These are phyloP conservation scores for Cyprinodon diabolis DNA, from an alignment of 2,797 vertebrate species.

Conservation along the genomic window DNA sequence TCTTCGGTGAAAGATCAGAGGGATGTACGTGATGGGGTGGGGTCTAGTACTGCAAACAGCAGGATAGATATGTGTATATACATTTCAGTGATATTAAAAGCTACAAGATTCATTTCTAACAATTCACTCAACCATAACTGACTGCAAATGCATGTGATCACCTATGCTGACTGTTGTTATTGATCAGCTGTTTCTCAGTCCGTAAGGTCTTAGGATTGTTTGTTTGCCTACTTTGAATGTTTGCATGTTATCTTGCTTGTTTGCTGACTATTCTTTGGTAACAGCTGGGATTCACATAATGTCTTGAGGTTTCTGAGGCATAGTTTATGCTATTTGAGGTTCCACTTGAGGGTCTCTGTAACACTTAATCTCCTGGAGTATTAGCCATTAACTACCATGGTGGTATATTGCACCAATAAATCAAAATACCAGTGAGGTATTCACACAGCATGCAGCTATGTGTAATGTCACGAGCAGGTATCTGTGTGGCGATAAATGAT, in stretches of 20 bases:
- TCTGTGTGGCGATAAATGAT: slow-evolving; percentile 41
- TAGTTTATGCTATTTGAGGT: slow-evolving; percentile 35
- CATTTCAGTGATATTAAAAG: background rate
- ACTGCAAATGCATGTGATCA: background rate
- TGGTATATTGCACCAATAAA: slow-evolving; percentile 49
- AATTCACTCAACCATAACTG: background rate
- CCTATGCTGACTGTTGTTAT: background rate
- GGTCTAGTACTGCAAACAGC: slow-evolving; percentile 20
- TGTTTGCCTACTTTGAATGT: background rate
- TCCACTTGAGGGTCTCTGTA: slow-evolving; percentile 28
- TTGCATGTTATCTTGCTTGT: slow-evolving; percentile 12
- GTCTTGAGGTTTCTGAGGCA: slow-evolving; percentile 39
- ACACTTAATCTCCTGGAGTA: slow-evolving; percentile 32
- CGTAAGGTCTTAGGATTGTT: background rate
- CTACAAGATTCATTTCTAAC: background rate
- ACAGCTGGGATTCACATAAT: slow-evolving; percentile 13
- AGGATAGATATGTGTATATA: background rate
- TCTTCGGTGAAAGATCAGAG: slow-evolving; percentile 40
- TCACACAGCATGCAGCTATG: slow-evolving; percentile 44
- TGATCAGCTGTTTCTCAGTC: slow-evolving; percentile 12
- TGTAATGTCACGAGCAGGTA: slow-evolving; percentile 49
- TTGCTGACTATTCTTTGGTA: slow-evolving; percentile 1
- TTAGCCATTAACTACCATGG: slow-evolving; percentile 41
- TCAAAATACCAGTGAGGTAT: slow-evolving; percentile 55
- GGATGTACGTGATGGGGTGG: background rate